phyloP scores from a whole-genome alignment of 2,888 invertebrate species.

The Drosophila austrosaltans region DNA sequence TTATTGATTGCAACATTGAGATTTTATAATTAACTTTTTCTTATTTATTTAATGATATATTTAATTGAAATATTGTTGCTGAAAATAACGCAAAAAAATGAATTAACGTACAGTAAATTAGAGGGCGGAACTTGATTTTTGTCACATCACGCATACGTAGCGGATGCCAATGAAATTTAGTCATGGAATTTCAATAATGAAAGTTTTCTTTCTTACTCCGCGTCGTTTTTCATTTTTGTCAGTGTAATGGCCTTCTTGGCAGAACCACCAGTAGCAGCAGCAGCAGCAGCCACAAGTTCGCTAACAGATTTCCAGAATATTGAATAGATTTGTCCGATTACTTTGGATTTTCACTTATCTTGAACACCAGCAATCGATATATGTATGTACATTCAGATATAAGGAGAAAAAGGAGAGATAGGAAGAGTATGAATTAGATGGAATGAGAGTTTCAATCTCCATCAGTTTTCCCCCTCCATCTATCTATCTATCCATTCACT shows the following conservation, averaged over 20 bases:
- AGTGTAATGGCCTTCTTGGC: neutral
- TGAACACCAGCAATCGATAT: too few species aligned
- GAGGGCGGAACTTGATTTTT: neutral
- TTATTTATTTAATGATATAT: neutral
- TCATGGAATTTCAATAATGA: neutral
- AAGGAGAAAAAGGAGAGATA: too few species aligned
- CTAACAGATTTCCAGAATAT: too few species aligned
- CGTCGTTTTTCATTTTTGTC: conserved; percentile 19
- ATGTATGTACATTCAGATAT: too few species aligned
- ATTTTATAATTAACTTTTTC: too few species aligned
- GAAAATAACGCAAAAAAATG: too few species aligned
- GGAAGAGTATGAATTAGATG: too few species aligned
- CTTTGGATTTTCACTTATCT: too few species aligned
- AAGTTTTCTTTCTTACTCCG: neutral
- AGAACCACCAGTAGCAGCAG: too few species aligned
- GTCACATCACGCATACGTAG: conserved; percentile 5
- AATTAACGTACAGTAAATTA: neutral
- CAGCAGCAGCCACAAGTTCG: too few species aligned
- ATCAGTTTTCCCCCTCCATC: neutral
- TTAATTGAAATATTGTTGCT: neutral
- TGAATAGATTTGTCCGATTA: too few species aligned
- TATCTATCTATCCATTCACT: conserved; percentile 3
- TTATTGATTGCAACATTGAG: neutral
- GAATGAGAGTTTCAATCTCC: too few species aligned
- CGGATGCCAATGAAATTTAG: neutral